phyloP scores from a whole-genome alignment of 2,888 invertebrate species.

The Chymomyza caudatula region DNA sequence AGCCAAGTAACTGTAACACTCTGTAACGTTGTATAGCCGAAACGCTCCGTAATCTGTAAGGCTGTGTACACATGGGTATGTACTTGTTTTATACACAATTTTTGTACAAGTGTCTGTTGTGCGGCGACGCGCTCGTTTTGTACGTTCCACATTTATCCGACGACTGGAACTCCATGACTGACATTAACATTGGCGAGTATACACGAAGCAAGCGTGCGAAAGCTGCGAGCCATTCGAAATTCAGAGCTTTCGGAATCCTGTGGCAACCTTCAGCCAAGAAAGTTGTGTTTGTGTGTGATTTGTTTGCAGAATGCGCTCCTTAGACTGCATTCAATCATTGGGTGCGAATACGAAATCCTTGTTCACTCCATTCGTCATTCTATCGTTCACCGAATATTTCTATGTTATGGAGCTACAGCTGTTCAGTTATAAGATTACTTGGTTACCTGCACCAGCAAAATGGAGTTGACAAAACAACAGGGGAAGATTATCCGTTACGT shows the following conservation, averaged over 20 bases:
- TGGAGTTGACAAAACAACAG: not conserved
- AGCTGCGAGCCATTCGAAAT: not conserved
- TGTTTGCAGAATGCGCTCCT: not conserved
- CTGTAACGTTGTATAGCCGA: not conserved
- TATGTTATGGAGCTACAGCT: not conserved
- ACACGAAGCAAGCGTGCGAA: slow-evolving; percentile 4
- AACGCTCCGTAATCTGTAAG: not conserved
- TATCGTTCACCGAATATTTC: not conserved
- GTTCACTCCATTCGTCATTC: not conserved
- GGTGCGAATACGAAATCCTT: not conserved
- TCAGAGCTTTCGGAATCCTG: not conserved
- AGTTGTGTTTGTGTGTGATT: no score
- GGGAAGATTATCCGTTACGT: not conserved
- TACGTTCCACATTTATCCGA: slow-evolving; percentile 76
- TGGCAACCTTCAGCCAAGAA: not conserved
- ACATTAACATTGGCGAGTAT: slow-evolving; percentile 50
- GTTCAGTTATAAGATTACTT: not conserved
- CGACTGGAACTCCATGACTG: slow-evolving; percentile 78
- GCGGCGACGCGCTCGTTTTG: slow-evolving; percentile 58
- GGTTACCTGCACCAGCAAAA: no score
- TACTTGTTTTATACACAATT: slow-evolving; percentile 5
- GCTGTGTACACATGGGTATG: slow-evolving; percentile 2
- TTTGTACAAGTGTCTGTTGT: slow-evolving; percentile 2
- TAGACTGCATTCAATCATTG: not conserved
- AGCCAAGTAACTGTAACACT: not conserved